Evolutionary conservation across 2,113 vertebrate genomes (phyloP).

Genomic region (Anser cygnoides): DNA sequence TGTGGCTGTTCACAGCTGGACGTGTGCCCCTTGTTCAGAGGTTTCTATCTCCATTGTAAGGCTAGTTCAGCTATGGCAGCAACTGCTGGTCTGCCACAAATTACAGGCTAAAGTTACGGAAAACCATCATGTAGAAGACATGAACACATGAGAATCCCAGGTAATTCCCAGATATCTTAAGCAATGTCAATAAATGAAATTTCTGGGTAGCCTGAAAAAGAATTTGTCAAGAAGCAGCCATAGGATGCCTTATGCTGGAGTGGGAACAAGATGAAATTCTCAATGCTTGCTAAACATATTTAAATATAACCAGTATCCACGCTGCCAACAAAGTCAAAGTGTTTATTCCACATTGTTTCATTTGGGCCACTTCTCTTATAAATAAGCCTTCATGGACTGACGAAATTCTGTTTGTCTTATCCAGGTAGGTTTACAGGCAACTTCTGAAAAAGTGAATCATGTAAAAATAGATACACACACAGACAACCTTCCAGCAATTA

Average conservation of each 20-base stretch:
- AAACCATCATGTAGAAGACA: neutral
- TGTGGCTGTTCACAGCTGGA: neutral
- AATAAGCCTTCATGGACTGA: neutral
- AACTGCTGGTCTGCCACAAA: neutral
- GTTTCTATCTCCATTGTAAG: neutral
- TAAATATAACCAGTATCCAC: neutral
- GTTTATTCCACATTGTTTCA: neutral
- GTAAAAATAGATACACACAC: neutral
- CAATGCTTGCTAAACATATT: rapidly evolving
- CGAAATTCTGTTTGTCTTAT: neutral
- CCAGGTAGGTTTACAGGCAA: neutral
- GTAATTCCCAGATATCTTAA: neutral
- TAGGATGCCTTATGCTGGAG: rapidly evolving
- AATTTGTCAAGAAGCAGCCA: neutral
- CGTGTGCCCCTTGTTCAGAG: neutral
- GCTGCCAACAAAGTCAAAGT: neutral
- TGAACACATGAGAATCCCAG: neutral
- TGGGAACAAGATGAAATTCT: neutral
- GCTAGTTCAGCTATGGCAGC: neutral
- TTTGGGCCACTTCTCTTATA: neutral
- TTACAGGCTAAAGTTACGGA: neutral
- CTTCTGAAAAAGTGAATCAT: neutral
- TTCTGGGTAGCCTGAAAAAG: neutral
- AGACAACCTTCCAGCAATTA: neutral
- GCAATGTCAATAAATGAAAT: neutral